These are phyloP conservation scores for Eleginops maclovinus DNA, from an alignment of 2,113 vertebrate species.

Conservation along the genomic window DNA sequence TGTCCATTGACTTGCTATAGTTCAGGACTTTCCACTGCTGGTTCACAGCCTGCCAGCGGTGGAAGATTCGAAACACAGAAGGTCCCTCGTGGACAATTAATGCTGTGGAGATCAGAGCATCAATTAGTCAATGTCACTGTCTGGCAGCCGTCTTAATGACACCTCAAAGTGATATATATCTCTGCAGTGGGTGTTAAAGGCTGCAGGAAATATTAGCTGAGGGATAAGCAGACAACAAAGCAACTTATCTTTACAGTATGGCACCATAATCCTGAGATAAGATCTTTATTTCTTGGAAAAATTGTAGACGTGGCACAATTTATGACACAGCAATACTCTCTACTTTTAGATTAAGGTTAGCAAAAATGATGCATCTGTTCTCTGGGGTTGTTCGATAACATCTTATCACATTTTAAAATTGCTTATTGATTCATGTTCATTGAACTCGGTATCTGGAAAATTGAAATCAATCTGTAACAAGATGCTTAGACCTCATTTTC, in stretches of 20 bases:
- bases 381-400: slow-evolving; percentile 59
- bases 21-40: slow-evolving; percentile 99
- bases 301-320: slow-evolving; percentile 26
- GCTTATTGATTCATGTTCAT: slow-evolving; percentile 84
- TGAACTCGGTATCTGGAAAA: slow-evolving; percentile 78
- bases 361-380: slow-evolving; percentile 61
- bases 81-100: slow-evolving; percentile 98
- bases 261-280: slow-evolving; percentile 40
- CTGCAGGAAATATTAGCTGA: slow-evolving; percentile 43
- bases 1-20: slow-evolving; percentile 96
- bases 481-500: slow-evolving; percentile 18
- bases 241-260: slow-evolving; percentile 49
- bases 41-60: slow-evolving; percentile 99
- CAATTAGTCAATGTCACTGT: slow-evolving; percentile 57
- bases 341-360: slow-evolving; percentile 47
- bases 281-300: slow-evolving; percentile 53
- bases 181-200: slow-evolving; percentile 43
- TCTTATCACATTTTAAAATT: slow-evolving; percentile 79
- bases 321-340: slow-evolving; percentile 20
- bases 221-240: slow-evolving; percentile 44
- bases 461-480: slow-evolving; percentile 68
- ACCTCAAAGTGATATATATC: slow-evolving; percentile 46
- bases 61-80: slow-evolving; percentile 98
- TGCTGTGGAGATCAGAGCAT: slow-evolving; percentile 82
- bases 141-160: slow-evolving; percentile 51